These are phyloP conservation scores for Aricia agestis DNA, from an alignment of 1,140 invertebrate species.

Conservation along the genomic window DNA sequence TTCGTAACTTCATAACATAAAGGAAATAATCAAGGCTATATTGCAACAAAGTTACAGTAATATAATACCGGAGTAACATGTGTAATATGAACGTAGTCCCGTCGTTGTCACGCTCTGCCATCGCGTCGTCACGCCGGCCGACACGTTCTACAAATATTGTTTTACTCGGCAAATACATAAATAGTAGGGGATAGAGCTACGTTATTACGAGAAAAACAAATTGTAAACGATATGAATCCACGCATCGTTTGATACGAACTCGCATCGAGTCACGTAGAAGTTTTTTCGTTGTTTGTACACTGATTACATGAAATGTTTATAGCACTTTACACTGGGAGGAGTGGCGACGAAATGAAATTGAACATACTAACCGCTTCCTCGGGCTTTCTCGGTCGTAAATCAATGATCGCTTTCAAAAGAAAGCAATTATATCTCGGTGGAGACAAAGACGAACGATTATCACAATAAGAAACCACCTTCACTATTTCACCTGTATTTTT, in stretches of 20 bases:
- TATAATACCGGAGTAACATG: slow-evolving; percentile 60
- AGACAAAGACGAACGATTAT: slow-evolving; percentile 63
- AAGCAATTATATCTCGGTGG: slow-evolving; percentile 55
- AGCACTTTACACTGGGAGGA: slow-evolving; percentile 9
- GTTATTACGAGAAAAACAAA: slow-evolving; percentile 47
- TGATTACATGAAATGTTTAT: slow-evolving; percentile 1
- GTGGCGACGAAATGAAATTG: slow-evolving; percentile 21
- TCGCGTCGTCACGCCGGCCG: slow-evolving; percentile 57
- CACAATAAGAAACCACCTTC: slow-evolving; percentile 66
- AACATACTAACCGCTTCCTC: slow-evolving; percentile 43
- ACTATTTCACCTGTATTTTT: slow-evolving; percentile 71
- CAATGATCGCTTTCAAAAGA: slow-evolving; percentile 65
- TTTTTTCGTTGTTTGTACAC: slow-evolving; percentile 32
- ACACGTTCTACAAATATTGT: slow-evolving; percentile 74
- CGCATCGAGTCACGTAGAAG: slow-evolving; percentile 45
- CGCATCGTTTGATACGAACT: slow-evolving; percentile 46
- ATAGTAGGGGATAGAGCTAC: slow-evolving; percentile 48
- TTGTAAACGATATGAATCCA: slow-evolving; percentile 63
- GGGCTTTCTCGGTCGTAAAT: slow-evolving; percentile 52
- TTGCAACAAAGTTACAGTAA: slow-evolving; percentile 54
- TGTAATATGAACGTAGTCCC: slow-evolving; percentile 61
- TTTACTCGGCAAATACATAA: slow-evolving; percentile 67
- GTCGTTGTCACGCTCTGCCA: slow-evolving; percentile 66
- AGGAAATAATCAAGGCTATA: slow-evolving; percentile 63
- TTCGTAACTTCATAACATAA: slow-evolving; percentile 35